Evolutionary conservation across 2,113 vertebrate genomes (phyloP).

Genomic region (Misgurnus mizolepis): DNA sequence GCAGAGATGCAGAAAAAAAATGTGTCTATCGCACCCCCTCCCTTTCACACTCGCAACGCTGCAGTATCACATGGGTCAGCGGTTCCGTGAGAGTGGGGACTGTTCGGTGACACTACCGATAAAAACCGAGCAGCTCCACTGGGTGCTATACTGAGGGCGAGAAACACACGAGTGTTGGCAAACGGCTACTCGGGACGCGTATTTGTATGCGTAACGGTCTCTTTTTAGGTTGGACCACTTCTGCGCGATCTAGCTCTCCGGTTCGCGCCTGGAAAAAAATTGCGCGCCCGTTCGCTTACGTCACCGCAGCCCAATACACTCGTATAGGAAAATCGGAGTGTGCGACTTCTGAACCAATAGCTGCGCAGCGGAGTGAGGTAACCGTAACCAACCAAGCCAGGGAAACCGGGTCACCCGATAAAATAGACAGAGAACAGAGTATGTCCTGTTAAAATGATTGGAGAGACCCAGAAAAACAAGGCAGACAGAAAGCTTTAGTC

Average conservation of each 20-base stretch:
- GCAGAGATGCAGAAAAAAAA: conserved; percentile 10
- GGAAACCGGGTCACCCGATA: conserved; percentile 40
- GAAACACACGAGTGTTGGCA: conserved; percentile 9
- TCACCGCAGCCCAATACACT: conserved; percentile 29
- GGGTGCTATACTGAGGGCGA: conserved; percentile 9
- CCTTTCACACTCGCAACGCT: conserved; percentile 24
- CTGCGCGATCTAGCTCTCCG: neutral
- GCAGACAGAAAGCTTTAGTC: neutral
- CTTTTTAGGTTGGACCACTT: conserved; percentile 5
- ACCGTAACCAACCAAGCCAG: conserved; percentile 1
- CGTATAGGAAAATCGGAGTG: conserved; percentile 1
- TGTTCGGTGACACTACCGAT: conserved; percentile 35
- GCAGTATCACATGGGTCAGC: conserved; percentile 46
- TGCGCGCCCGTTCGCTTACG: conserved; percentile 30
- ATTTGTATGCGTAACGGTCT: conserved; percentile 1
- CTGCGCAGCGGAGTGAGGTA: conserved; percentile 9
- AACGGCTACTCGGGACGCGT: conserved; percentile 27
- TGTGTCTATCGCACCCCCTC: conserved; percentile 21
- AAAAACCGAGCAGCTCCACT: conserved; percentile 31
- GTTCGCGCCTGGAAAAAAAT: conserved; percentile 27
- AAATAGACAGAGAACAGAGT: conserved; percentile 3
- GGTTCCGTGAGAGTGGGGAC: conserved; percentile 39
- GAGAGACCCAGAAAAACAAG: neutral
- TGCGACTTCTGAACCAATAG: conserved; percentile 25
- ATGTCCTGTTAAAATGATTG: neutral